These are phyloP conservation scores for Melanaphis sacchari DNA, from an alignment of 1,140 invertebrate species.

Conservation along the genomic window DNA sequence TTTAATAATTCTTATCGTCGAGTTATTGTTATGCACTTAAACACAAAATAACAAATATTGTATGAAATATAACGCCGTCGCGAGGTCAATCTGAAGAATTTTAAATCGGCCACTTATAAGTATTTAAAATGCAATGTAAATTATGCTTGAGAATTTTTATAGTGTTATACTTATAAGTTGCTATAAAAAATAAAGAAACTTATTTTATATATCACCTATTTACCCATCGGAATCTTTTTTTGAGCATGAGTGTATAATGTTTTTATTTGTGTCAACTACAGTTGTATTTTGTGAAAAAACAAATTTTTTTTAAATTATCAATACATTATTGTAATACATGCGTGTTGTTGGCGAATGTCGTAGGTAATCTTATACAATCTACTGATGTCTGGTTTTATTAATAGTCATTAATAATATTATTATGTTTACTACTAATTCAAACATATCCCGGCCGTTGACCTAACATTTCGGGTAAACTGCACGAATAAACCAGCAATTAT, in stretches of 20 bases:
- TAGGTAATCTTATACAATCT: not conserved
- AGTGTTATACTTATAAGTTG: not conserved
- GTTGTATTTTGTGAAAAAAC: not conserved
- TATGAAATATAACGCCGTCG: slow-evolving; percentile 19
- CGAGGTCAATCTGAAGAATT: slow-evolving; percentile 44
- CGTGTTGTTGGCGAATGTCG: not conserved
- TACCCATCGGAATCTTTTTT: not conserved
- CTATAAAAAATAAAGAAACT: not conserved
- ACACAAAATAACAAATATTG: not conserved
- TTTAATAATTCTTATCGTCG: slow-evolving; percentile 23
- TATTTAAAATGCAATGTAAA: not conserved
- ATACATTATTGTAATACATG: not conserved
- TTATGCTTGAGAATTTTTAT: not conserved
- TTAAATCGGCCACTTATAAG: not conserved
- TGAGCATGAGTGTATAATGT: not conserved
- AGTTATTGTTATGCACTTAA: not conserved
- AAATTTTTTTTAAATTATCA: not conserved
- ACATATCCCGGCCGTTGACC: not conserved
- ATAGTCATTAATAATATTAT: not conserved
- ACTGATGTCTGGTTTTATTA: not conserved
- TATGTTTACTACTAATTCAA: not conserved
- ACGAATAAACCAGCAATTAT: slow-evolving; percentile 13
- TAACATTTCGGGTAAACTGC: not conserved
- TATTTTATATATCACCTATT: not conserved
- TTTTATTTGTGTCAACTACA: not conserved